A percentile compares a stretch with the other conserved stretches of the same genome.
Conservation (phyloP, 2,888 invertebrate genomes). For the Ptilodon capucinus region DNA sequence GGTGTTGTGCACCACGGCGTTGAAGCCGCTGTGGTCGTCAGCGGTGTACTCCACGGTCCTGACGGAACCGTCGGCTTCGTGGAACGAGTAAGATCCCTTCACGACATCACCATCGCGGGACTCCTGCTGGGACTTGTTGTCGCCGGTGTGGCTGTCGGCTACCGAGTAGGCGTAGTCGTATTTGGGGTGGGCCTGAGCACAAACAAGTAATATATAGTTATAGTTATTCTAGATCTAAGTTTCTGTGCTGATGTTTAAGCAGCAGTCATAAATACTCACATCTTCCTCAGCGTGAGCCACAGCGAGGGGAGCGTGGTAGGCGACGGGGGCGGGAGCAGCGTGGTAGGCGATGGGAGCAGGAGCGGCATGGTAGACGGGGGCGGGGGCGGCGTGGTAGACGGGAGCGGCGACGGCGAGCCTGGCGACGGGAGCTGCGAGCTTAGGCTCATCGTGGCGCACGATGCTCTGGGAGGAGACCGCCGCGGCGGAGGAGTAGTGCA, state of each 20-base stretch:
- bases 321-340: conserved; percentile 35
- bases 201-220: too few relatives aligned
- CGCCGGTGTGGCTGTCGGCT: conserved; percentile 72
- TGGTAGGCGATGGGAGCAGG: conserved; percentile 33
- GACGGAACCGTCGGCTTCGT: conserved; percentile 76
- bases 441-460: conserved; percentile 52
- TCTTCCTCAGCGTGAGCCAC: too few relatives aligned
- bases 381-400: conserved; percentile 19
- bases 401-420: conserved; percentile 35
- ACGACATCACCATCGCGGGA: conserved; percentile 78
- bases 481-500: conserved; percentile 54
- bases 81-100: conserved; percentile 79
- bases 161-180: conserved; percentile 74
- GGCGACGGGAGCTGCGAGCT: conserved; percentile 26
- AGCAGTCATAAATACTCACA: too few relatives aligned
- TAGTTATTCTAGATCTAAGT: conserved; percentile 43
- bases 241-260: too few relatives aligned
- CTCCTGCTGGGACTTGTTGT: conserved; percentile 75
- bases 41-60: conserved; percentile 77
- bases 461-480: conserved; percentile 54
- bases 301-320: too few relatives aligned
- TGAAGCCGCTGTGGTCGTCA: conserved; percentile 69
- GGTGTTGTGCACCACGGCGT: conserved; percentile 50
- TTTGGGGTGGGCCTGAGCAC: conserved; percentile 63
- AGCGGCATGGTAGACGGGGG: too few relatives aligned